These are phyloP conservation scores for Phalera bucephala DNA, from an alignment of 2,888 invertebrate species.

Conservation along the genomic window DNA sequence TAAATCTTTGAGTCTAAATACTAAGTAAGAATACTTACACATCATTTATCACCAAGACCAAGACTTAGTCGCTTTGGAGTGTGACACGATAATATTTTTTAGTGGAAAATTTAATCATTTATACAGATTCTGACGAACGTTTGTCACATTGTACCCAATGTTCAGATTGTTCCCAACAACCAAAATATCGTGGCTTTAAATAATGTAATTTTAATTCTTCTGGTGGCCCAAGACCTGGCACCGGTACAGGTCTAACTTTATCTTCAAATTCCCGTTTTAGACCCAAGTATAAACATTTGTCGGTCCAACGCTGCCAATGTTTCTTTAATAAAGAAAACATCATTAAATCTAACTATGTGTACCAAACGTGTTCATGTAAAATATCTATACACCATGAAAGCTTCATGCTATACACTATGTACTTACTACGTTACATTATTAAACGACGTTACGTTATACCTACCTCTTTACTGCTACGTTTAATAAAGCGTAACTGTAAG, in stretches of 20 bases:
- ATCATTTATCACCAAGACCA: too few relatives aligned
- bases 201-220: slow-evolving; percentile 54
- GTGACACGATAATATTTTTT: neutral
- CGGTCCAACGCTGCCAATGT: slow-evolving; percentile 62
- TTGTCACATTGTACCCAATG: slow-evolving; percentile 56
- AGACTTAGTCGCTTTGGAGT: too few relatives aligned
- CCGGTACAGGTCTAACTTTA: slow-evolving; percentile 44
- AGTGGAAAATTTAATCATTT: slow-evolving; percentile 4
- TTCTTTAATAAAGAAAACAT: slow-evolving; percentile 9
- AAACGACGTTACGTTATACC: neutral
- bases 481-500: neutral
- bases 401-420: too few relatives aligned
- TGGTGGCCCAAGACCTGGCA: slow-evolving; percentile 48
- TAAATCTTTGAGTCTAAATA: too few relatives aligned
- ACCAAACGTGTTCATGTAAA: too few relatives aligned
- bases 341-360: too few relatives aligned
- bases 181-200: slow-evolving; percentile 54
- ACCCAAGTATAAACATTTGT: slow-evolving; percentile 83
- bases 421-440: neutral
- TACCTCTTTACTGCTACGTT: neutral
- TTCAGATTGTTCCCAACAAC: slow-evolving; percentile 53
- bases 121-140: slow-evolving; percentile 19
- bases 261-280: slow-evolving; percentile 57
- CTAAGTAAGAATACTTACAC: too few relatives aligned
- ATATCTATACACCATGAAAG: too few relatives aligned